These are phyloP conservation scores for Acestrorhynchus altus DNA, from an alignment of 2,797 vertebrate species.

Conservation along the genomic window DNA sequence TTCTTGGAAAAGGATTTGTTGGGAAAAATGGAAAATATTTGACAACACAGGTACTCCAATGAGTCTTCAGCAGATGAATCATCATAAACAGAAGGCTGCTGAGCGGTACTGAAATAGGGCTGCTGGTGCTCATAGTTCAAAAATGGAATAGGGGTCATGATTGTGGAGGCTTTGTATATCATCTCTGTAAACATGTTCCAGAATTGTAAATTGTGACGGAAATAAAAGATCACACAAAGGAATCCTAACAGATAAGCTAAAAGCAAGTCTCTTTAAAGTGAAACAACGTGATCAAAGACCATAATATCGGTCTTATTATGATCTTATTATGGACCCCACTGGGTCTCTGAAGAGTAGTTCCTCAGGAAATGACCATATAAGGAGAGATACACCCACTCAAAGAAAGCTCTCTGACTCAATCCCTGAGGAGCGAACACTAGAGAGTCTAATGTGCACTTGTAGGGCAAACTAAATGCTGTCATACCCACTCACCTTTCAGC, in stretches of 20 bases:
- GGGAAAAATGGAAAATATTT: not conserved
- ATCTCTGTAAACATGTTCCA: not conserved
- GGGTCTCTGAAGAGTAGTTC: conserved; percentile 1
- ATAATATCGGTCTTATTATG: too few relatives aligned
- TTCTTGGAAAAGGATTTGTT: not conserved
- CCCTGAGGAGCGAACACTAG: conserved; percentile 23
- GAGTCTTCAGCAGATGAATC: not conserved
- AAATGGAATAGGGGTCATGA: not conserved
- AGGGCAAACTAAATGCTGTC: conserved; percentile 4
- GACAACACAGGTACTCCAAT: not conserved
- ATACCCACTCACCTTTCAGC: conserved; percentile 36
- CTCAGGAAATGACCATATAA: conserved; percentile 46
- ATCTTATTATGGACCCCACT: conserved; percentile 9
- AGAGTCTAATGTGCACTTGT: conserved; percentile 20
- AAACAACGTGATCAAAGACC: conserved; percentile 11
- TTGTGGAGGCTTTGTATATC: not conserved
- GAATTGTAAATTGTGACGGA: not conserved
- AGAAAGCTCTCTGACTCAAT: conserved; percentile 3
- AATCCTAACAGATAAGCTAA: not conserved
- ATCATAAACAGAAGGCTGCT: not conserved
- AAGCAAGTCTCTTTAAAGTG: not conserved
- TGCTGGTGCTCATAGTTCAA: not conserved
- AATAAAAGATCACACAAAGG: not conserved
- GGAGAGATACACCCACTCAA: conserved; percentile 27
- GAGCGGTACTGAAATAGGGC: not conserved